Base-by-base conservation (phyloP, 2,113 vertebrate species). In the Motacilla tschutschensis region DNA sequence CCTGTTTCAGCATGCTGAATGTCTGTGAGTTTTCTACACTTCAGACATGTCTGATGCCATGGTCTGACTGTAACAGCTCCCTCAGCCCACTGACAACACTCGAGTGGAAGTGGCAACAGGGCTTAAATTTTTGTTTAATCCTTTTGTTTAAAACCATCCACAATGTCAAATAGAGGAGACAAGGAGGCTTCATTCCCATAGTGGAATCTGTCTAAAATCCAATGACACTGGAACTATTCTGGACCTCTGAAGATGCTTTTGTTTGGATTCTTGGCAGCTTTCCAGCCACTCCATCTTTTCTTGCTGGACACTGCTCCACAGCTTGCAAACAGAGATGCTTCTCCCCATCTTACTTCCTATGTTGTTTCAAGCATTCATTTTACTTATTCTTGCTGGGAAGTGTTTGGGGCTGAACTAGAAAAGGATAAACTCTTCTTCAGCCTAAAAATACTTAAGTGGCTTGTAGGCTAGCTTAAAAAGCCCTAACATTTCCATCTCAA, bases 361-460 rank as follows among this genome's bases (percentile, higher is more conserved):
- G 38, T 40, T 66, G 64, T n/a, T 86, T 92, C 85, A 41, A 46
- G 38, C 40, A 75, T 54, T 83, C 55, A n/a, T 83, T 92, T 90
- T 79, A 90, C 71, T 88, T 83, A 31, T 29, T 82, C 50, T 93
- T 83, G 31, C 63, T 84, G 59, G 38, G 51, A 87, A 80, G 47
- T 24, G 26, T 51, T 72, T 79, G 79, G 20, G 65, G 33, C 41
- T 53, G 25, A 92, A 75, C 60, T 66, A 64, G 35, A 75, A 77
- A 84, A 91, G 91, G 48, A 85, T 24, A 65, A 50, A 44, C 77
- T 81, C 60, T 83, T 90, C 58, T 58, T 83, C 89, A 90, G 57
- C 29, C 72, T 91, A 78, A 92, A 95, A 92, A 94, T 58, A 91
- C 33, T 85, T 91, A 91, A 94, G 79, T 94, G 93, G 60, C 53